phyloP scores from a whole-genome alignment of 2,888 invertebrate species.

The Netelia fuscicornis region DNA sequence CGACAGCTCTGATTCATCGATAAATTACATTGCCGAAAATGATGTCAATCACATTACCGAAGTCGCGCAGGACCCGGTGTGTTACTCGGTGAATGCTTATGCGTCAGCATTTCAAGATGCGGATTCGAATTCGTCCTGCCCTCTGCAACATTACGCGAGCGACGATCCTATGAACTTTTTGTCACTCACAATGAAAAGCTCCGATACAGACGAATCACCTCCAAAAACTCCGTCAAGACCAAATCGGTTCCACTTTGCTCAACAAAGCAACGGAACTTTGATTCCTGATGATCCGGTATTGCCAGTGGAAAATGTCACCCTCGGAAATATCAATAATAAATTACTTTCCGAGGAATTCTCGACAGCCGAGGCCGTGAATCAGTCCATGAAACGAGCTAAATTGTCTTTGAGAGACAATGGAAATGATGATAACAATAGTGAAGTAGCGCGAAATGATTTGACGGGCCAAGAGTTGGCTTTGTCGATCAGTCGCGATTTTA shows the following conservation, averaged over 20 bases:
- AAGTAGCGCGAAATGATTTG: neutral
- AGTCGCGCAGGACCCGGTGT: constrained; percentile 43
- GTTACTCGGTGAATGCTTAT: constrained; percentile 53
- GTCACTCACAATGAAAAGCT: constrained; percentile 59
- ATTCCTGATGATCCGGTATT: neutral
- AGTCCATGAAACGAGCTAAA: constrained; percentile 52
- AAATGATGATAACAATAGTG: neutral
- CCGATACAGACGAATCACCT: constrained; percentile 38
- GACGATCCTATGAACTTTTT: constrained; percentile 71
- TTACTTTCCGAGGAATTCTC: neutral
- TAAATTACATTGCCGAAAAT: constrained; percentile 26
- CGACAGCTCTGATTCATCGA: neutral
- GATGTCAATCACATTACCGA: constrained; percentile 51
- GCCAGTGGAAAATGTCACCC: neutral
- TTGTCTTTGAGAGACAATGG: constrained; percentile 6
- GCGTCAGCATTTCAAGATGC: constrained; percentile 73
- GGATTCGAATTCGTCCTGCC: constrained; percentile 75
- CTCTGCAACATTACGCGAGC: constrained; percentile 76
- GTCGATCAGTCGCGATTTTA: constrained; percentile 70
- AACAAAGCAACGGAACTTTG: constrained; percentile 13
- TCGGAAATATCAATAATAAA: neutral
- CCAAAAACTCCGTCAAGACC: constrained; percentile 27
- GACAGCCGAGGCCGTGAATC: neutral
- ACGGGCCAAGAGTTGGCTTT: constrained; percentile 62
- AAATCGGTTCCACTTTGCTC: neutral